A percentile compares a stretch with the other conserved stretches of the same genome.
Evolutionary conservation across 2,113 vertebrate species (phyloP).

Genomic region (Callionymus lyra): DNA sequence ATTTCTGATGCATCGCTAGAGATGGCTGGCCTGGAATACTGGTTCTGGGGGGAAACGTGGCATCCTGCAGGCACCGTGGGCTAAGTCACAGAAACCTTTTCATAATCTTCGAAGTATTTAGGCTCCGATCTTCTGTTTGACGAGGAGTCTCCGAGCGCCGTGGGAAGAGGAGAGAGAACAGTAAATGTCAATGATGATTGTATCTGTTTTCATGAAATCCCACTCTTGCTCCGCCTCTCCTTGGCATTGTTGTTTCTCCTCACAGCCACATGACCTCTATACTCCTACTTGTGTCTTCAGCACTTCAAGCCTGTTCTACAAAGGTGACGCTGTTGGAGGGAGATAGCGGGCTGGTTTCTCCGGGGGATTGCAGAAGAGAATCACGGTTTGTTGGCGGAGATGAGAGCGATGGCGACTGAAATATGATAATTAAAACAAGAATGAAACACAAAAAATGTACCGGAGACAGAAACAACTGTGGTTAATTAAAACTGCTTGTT

Average conservation of each 20-base stretch:
- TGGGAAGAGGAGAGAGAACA: conserved; percentile 25
- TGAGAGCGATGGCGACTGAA: background rate
- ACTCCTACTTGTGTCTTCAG: conserved; percentile 16
- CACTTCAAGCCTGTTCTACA: conserved; percentile 21
- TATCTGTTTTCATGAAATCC: conserved; percentile 31
- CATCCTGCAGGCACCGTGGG: conserved; percentile 36
- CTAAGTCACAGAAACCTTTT: conserved; percentile 38
- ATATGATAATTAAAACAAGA: background rate
- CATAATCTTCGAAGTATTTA: conserved; percentile 23
- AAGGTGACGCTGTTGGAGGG: conserved; percentile 48
- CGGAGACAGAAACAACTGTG: background rate
- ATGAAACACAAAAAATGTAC: background rate
- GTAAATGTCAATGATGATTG: conserved; percentile 61
- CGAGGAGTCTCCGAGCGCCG: conserved; percentile 42
- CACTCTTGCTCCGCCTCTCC: conserved; percentile 9
- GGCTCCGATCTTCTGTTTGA: conserved; percentile 24
- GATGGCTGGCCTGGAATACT: conserved; percentile 53
- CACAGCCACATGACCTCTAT: conserved; percentile 27
- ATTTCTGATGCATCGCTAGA: conserved; percentile 63
- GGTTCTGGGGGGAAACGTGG: conserved; percentile 33
- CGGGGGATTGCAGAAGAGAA: conserved; percentile 48
- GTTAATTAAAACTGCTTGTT: too few relatives aligned
- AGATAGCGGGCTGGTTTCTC: conserved; percentile 54
- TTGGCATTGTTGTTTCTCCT: conserved; percentile 16
- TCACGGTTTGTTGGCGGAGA: too few relatives aligned